phyloP scores from a whole-genome alignment of 2,113 vertebrate genomes.

The Dolichotis patagonum region DNA sequence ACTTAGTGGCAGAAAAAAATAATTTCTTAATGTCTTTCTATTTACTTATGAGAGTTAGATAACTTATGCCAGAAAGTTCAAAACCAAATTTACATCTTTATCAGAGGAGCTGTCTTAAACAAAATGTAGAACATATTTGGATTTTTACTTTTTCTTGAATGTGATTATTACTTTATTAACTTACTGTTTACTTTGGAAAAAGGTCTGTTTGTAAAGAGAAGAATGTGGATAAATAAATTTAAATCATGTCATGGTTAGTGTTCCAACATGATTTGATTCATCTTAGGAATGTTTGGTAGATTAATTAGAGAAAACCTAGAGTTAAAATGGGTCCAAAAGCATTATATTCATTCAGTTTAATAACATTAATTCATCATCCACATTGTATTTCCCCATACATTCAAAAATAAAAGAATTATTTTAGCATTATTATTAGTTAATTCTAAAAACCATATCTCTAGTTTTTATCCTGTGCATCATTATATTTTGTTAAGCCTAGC shows the following conservation, averaged over 20 bases:
- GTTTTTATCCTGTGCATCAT: neutral
- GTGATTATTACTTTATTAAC: neutral
- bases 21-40: neutral
- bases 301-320: neutral
- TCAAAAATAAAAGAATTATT: neutral
- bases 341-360: neutral
- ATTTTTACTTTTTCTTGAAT: constrained; percentile 9
- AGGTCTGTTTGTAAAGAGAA: neutral
- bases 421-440: neutral
- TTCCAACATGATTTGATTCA: neutral
- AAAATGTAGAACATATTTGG: neutral
- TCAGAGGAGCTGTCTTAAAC: neutral
- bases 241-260: neutral
- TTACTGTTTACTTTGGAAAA: neutral
- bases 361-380: neutral
- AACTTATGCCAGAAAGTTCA: neutral
- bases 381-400: neutral
- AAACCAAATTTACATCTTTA: neutral
- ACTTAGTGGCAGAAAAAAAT: neutral
- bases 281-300: neutral
- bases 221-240: neutral
- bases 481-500: neutral
- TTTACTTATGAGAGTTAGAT: neutral
- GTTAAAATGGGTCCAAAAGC: neutral
- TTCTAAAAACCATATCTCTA: neutral